Evolutionary conservation across 2,113 vertebrate species (phyloP).

Genomic region (Antigone vipio): DNA sequence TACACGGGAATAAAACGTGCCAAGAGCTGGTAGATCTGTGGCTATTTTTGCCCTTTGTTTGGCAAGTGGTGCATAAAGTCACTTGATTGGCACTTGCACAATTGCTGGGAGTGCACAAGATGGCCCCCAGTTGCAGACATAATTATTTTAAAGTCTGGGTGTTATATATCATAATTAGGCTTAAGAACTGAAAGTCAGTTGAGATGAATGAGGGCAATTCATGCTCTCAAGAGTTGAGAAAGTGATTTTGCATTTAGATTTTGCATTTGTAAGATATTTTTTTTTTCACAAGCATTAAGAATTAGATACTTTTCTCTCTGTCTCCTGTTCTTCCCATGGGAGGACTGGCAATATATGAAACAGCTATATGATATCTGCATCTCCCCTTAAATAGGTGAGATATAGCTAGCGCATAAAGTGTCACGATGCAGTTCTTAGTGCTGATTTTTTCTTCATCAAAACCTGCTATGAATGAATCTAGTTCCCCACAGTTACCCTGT

Average conservation of each 20-base stretch:
- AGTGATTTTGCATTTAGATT: neutral
- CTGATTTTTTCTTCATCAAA: neutral
- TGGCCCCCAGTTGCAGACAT: conserved; percentile 6
- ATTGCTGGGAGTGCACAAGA: neutral
- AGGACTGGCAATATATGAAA: neutral
- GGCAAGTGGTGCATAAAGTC: neutral
- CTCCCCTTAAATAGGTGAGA: neutral
- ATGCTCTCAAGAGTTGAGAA: neutral
- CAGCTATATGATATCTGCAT: neutral
- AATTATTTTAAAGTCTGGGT: conserved; percentile 37
- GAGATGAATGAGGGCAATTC: conserved; percentile 57
- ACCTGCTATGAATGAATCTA: neutral
- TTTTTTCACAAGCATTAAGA: neutral
- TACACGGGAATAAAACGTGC: neutral
- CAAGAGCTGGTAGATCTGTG: neutral
- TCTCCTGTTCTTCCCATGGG: neutral
- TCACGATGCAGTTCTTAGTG: neutral
- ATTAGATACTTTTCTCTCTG: neutral
- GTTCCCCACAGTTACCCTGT: neutral
- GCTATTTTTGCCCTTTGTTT: conserved; percentile 3
- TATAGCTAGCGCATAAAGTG: neutral
- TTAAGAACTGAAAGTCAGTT: conserved; percentile 24
- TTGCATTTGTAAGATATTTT: neutral
- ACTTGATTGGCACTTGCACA: conserved; percentile 8
- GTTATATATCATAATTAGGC: conserved; percentile 56